These are phyloP conservation scores for Polymixis lichenea DNA, from an alignment of 2,888 invertebrate species.

Conservation along the genomic window DNA sequence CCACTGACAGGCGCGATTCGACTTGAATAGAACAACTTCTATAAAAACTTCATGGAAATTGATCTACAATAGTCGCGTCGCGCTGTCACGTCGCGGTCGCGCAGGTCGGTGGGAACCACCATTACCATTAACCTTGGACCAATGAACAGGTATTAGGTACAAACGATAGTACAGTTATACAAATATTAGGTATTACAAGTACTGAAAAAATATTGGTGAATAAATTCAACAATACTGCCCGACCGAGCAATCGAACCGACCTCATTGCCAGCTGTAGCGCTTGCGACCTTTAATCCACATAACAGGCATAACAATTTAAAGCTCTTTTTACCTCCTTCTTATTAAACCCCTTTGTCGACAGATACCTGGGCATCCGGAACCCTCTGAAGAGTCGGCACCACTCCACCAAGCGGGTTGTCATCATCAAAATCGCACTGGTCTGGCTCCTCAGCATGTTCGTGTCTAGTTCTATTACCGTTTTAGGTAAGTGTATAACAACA, in stretches of 20 bases:
- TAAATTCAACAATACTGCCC: neutral
- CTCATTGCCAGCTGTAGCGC: neutral
- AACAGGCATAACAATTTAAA: neutral
- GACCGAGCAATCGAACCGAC: neutral
- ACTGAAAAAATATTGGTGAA: no score
- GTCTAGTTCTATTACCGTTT: conserved; percentile 95
- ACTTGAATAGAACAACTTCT: no score
- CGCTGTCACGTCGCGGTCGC: no score
- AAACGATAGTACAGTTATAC: neutral
- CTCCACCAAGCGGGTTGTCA: conserved; percentile 95
- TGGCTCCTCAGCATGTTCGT: conserved; percentile 98
- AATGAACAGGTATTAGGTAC: no score
- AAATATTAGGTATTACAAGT: no score
- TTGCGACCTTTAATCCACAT: neutral
- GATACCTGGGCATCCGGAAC: conserved; percentile 97
- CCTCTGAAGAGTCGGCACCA: conserved; percentile 96
- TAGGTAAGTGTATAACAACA: conserved; percentile 90
- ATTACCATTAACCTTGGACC: no score
- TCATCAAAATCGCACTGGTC: conserved; percentile 97
- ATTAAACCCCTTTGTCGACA: conserved; percentile 64
- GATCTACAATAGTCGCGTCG: no score
- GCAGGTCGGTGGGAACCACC: no score
- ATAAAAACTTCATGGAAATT: no score
- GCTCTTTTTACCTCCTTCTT: neutral
- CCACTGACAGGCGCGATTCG: no score